Evolutionary conservation across 2,113 vertebrate species (phyloP).

Genomic region (Thalassarche chlororhynchos): DNA sequence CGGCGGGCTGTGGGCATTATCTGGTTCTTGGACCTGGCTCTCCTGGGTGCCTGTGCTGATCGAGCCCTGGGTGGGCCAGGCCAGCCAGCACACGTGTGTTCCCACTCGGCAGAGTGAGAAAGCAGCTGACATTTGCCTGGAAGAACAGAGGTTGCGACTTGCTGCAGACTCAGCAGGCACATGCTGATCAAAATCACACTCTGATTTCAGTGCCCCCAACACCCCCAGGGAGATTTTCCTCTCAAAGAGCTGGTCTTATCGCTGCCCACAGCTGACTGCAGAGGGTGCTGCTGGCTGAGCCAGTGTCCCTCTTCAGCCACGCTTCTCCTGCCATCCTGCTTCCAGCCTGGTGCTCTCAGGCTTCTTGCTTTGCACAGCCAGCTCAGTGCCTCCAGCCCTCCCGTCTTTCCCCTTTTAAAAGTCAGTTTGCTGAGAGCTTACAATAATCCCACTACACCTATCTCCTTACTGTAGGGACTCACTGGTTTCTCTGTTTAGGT

Average conservation of each 20-base stretch:
- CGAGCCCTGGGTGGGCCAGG: neutral
- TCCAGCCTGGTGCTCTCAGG: neutral
- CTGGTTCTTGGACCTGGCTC: neutral
- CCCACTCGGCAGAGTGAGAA: neutral
- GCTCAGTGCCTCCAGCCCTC: neutral
- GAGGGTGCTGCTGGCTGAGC: neutral
- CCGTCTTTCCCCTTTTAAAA: rapidly evolving
- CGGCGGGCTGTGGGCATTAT: rapidly evolving
- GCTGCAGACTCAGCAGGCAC: neutral
- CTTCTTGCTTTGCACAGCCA: neutral
- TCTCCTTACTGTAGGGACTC: neutral
- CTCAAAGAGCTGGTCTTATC: neutral
- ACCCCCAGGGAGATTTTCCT: neutral
- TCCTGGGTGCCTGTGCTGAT: neutral
- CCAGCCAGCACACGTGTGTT: too few species aligned
- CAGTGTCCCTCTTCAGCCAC: neutral
- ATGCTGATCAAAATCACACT: neutral
- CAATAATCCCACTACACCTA: neutral
- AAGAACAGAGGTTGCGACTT: neutral
- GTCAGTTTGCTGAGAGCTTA: neutral
- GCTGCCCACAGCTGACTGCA: neutral
- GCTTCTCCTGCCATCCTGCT: neutral
- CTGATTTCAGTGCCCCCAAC: neutral
- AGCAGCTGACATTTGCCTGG: neutral
- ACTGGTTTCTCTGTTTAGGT: neutral